These are phyloP conservation scores for Paracentrotus lividus DNA, from an alignment of 53 echinoderm and acorn worm genomes.

Conservation along the genomic window DNA sequence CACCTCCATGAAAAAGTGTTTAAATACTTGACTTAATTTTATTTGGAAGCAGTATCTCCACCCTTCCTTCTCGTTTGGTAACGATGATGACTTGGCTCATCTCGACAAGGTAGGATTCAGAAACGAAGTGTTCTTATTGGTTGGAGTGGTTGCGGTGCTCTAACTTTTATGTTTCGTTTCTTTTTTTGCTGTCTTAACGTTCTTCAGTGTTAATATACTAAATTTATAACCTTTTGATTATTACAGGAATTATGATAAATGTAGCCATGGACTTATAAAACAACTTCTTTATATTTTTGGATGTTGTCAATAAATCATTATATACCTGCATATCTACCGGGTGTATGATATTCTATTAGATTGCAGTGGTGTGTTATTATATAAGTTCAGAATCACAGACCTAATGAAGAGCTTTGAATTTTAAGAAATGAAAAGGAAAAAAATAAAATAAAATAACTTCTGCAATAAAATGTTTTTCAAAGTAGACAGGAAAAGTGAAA, in stretches of 20 bases:
- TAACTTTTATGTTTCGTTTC: neutral
- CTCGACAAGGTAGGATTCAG: conserved; percentile 51
- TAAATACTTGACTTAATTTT: conserved; percentile 18
- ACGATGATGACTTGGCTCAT: conserved; percentile 48
- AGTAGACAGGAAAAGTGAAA: too few species aligned
- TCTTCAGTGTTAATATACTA: neutral
- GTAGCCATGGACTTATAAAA: neutral
- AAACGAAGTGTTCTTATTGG: neutral
- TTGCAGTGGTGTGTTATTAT: neutral
- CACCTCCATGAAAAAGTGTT: neutral
- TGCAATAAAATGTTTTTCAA: too few species aligned
- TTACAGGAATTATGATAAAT: neutral
- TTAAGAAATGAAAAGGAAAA: too few species aligned
- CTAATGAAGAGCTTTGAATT: too few species aligned
- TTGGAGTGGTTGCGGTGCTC: conserved; percentile 27
- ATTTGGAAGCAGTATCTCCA: conserved; percentile 53
- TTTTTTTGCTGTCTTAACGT: neutral
- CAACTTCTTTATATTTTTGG: too few species aligned
- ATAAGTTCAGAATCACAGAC: too few species aligned
- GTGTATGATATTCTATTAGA: too few species aligned
- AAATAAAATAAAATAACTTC: too few species aligned
- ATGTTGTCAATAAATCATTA: too few species aligned
- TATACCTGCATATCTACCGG: too few species aligned
- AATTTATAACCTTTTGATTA: neutral
- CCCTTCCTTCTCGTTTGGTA: conserved; percentile 59